phyloP scores from a whole-genome alignment of 2,113 vertebrate genomes.

The Chamaea fasciata region DNA sequence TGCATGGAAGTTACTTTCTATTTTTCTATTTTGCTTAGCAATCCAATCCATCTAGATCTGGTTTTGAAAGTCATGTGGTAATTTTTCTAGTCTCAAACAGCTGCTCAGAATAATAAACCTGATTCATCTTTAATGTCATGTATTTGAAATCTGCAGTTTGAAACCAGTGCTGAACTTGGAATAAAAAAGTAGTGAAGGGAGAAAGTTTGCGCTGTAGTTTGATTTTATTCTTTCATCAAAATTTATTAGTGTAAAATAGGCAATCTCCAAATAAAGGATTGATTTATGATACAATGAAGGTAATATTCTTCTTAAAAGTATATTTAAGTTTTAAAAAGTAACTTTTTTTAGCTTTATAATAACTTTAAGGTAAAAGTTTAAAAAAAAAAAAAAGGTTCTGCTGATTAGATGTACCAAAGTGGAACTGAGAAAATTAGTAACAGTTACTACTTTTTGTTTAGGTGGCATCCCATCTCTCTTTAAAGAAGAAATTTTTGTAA shows the following conservation, averaged over 20 bases:
- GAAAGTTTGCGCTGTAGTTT: not conserved
- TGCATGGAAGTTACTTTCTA: not conserved
- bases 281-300: not conserved
- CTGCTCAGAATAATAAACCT: not conserved
- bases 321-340: not conserved
- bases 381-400: not conserved
- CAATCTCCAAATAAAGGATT: not conserved
- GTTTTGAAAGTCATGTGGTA: not conserved
- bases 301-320: not conserved
- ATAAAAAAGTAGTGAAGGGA: not conserved
- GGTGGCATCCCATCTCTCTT: not conserved
- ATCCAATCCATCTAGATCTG: not conserved
- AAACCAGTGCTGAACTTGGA: not conserved
- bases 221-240: not conserved
- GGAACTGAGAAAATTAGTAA: not conserved
- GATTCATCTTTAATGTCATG: not conserved
- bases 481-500: not conserved
- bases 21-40: not conserved
- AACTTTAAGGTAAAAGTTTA: too few species aligned
- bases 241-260: not conserved
- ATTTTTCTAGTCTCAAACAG: not conserved
- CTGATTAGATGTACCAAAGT: not conserved
- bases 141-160: not conserved
- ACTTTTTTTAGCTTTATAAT: too few species aligned
- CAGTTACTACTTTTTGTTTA: not conserved